Conservation (phyloP, 1,140 invertebrate species). For the Leptinotarsa undecemlineata region DNA sequence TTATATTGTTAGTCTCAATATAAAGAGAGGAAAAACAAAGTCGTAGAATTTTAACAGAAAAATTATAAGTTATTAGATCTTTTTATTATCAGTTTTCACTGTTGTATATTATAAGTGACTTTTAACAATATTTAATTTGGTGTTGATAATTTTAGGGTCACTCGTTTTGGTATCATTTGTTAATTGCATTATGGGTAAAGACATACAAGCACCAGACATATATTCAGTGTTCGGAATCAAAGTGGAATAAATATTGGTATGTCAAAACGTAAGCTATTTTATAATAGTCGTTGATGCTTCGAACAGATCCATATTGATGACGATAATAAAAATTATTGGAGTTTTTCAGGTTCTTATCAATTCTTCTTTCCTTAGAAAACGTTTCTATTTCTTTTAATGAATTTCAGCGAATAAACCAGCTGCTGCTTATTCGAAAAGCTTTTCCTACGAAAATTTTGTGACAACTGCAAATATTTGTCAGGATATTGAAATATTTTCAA, state of each 20-base stretch:
- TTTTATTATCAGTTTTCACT: constrained; percentile 36
- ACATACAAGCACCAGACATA: not conserved
- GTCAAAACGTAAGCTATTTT: too few relatives aligned
- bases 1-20: constrained; percentile 34
- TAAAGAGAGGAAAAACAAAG: constrained; percentile 20
- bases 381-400: too few relatives aligned
- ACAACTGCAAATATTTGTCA: too few relatives aligned
- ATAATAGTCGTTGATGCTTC: too few relatives aligned
- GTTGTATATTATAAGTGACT: constrained; percentile 40
- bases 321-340: too few relatives aligned
- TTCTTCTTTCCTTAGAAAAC: too few relatives aligned
- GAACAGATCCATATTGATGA: too few relatives aligned
- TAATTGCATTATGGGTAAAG: constrained; percentile 19
- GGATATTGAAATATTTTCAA: too few relatives aligned
- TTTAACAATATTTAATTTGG: constrained; percentile 41
- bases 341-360: too few relatives aligned
- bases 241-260: constrained; percentile 8
- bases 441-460: too few relatives aligned
- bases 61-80: constrained; percentile 38
- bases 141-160: constrained; percentile 42
- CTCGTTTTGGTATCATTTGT: constrained; percentile 35
- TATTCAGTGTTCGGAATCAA: constrained; percentile 19
- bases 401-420: too few relatives aligned
- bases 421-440: too few relatives aligned
- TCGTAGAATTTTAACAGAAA: constrained; percentile 31